Evolutionary conservation across 2,888 invertebrate species (phyloP).

Genomic region (Empis livida): DNA sequence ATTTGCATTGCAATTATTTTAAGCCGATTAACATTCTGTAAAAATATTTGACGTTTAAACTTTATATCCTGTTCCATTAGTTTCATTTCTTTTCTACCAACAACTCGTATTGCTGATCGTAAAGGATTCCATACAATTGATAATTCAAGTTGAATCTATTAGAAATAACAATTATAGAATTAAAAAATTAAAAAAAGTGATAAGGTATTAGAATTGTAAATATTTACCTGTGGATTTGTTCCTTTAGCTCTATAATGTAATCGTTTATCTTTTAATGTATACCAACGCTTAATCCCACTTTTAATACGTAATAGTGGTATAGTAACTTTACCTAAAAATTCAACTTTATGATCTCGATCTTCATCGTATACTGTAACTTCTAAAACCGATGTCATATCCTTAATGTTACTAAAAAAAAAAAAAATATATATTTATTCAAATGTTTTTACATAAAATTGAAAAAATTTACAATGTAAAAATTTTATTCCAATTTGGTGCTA

Average conservation of each 20-base stretch:
- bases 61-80: constrained; percentile 90
- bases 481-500: constrained; percentile 96
- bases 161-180: background rate
- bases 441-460: background rate
- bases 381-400: constrained; percentile 87
- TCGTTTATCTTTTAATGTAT: constrained; percentile 91
- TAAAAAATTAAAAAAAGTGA: background rate
- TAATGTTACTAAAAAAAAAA: constrained; percentile 53
- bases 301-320: constrained; percentile 76
- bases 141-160: constrained; percentile 74
- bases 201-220: no score
- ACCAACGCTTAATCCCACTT: constrained; percentile 91
- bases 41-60: constrained; percentile 89
- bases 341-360: constrained; percentile 94
- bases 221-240: constrained; percentile 54
- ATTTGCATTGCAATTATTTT: constrained; percentile 81
- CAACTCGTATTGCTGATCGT: constrained; percentile 76
- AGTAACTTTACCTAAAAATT: constrained; percentile 87
- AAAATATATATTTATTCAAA: background rate
- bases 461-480: constrained; percentile 88
- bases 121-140: constrained; percentile 85
- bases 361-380: constrained; percentile 97
- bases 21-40: constrained; percentile 83
- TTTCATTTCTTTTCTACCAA: constrained; percentile 92
- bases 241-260: constrained; percentile 84